Conservation (phyloP, 2,797 vertebrate species). For the Paramormyrops hopkinsi region DNA sequence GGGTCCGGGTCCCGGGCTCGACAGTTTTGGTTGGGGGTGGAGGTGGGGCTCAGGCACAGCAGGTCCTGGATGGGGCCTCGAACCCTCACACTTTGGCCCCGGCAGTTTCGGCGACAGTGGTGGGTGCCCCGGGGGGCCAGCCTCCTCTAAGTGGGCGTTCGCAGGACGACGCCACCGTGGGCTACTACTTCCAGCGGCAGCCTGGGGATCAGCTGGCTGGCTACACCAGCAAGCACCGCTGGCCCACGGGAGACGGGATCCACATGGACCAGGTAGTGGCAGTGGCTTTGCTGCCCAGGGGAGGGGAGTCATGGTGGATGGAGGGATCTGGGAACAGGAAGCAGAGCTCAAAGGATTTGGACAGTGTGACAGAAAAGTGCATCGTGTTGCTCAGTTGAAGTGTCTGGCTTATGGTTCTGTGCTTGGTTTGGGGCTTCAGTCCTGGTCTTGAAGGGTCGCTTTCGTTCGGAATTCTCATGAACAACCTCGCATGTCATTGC, state of each 20-base stretch:
- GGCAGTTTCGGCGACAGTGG: neutral
- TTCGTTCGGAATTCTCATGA: neutral
- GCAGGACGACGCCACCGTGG: conserved; percentile 61
- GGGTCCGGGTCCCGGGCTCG: conserved; percentile 51
- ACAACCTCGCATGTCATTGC: neutral
- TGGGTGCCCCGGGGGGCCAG: conserved; percentile 45
- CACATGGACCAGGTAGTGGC: conserved; percentile 48
- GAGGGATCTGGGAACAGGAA: neutral
- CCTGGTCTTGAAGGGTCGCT: neutral
- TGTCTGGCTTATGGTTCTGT: neutral
- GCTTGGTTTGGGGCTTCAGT: neutral
- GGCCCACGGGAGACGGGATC: conserved; percentile 61
- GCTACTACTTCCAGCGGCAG: conserved; percentile 70
- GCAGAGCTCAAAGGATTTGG: neutral
- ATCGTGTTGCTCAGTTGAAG: neutral
- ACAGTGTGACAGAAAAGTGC: neutral
- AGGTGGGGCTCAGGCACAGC: conserved; percentile 50
- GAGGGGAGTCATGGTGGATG: neutral
- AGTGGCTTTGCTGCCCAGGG: neutral
- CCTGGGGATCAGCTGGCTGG: conserved; percentile 60
- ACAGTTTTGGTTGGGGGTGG: conserved; percentile 52
- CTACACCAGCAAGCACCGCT: conserved; percentile 56
- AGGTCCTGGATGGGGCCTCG: conserved; percentile 55
- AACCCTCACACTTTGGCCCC: conserved; percentile 32
- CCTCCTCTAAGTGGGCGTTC: conserved; percentile 59